These are phyloP conservation scores for Cyphomyrmex costatus DNA, from an alignment of 1,140 invertebrate genomes.

Conservation along the genomic window DNA sequence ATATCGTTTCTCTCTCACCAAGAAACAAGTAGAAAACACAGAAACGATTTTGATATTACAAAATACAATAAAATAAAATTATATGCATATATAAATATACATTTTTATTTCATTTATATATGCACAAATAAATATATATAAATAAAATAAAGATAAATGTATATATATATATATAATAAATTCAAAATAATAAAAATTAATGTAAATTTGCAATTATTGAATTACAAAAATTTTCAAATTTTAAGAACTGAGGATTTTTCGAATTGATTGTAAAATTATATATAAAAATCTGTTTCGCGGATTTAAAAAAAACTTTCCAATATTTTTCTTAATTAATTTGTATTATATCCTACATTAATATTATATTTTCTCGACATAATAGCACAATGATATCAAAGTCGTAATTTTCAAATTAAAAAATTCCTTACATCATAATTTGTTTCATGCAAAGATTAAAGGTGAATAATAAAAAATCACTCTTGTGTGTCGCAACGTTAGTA, in stretches of 20 bases:
- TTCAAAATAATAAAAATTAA: neutral
- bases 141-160: neutral
- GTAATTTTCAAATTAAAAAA: constrained; percentile 19
- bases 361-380: neutral
- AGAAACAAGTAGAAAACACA: neutral
- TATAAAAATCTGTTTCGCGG: neutral
- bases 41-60: neutral
- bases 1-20: neutral
- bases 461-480: neutral
- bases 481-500: neutral
- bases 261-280: neutral
- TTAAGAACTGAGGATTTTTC: neutral
- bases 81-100: too few species aligned
- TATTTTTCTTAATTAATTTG: neutral
- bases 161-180: neutral
- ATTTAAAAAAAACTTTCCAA: neutral
- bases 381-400: neutral
- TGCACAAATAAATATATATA: neutral
- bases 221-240: neutral
- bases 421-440: neutral
- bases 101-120: too few species aligned
- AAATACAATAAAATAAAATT: constrained; percentile 11
- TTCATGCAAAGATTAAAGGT: neutral
- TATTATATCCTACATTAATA: neutral
- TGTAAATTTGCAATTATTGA: neutral